These are phyloP conservation scores for Hemichromis elongatus DNA, from an alignment of 2,113 vertebrate species.

Conservation along the genomic window DNA sequence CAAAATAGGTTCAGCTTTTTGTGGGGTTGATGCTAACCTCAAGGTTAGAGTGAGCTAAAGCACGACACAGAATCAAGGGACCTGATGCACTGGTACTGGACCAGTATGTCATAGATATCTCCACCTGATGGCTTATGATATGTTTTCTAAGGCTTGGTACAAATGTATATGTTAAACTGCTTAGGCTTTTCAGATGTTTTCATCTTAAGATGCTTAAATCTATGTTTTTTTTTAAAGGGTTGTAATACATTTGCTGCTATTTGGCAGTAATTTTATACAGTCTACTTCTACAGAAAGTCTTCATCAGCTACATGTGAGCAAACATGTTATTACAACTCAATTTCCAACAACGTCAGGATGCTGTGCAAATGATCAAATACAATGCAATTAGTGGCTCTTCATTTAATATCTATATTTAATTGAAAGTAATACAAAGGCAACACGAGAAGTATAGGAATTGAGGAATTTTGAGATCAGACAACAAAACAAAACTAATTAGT, in stretches of 20 bases:
- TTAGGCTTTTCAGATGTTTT: background rate
- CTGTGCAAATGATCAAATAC: background rate
- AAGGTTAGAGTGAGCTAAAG: background rate
- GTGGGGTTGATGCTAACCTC: background rate
- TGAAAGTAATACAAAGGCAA: background rate
- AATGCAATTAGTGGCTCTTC: background rate
- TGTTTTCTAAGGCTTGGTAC: constrained; percentile 1
- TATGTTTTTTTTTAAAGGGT: background rate
- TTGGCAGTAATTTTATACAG: background rate
- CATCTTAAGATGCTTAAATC: background rate
- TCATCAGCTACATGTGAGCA: constrained; percentile 16
- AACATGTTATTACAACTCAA: background rate
- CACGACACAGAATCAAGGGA: background rate
- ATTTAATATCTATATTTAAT: background rate
- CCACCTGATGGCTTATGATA: background rate
- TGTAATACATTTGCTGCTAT: constrained; percentile 13
- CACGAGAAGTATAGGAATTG: background rate
- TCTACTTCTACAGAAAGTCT: background rate
- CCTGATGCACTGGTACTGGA: constrained; percentile 7
- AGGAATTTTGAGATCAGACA: background rate
- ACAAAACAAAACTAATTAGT: background rate
- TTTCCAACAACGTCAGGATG: background rate
- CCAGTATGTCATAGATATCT: background rate
- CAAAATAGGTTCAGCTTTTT: background rate
- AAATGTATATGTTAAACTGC: constrained; percentile 18